Conservation (phyloP, 2,113 vertebrate genomes). For the Zosterops pallidus region DNA sequence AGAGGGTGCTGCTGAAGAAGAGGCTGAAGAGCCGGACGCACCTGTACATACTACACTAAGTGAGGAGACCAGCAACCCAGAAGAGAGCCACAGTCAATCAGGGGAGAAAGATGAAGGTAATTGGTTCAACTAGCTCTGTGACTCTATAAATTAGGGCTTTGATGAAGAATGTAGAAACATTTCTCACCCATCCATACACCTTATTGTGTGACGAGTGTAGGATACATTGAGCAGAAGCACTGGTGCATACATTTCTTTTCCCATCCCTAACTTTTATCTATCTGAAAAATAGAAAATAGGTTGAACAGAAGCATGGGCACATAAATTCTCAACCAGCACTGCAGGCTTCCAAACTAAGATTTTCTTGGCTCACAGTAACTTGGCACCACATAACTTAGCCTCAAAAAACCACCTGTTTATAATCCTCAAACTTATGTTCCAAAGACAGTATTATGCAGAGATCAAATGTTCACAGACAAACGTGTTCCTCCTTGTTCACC, state of each 20-base stretch:
- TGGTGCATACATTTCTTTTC: background rate
- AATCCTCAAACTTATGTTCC: slow-evolving; percentile 47
- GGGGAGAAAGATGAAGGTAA: slow-evolving; percentile 79
- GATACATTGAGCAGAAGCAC: background rate
- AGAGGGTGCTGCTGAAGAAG: slow-evolving; percentile 61
- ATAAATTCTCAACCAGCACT: background rate
- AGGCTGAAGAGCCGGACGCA: slow-evolving; percentile 39
- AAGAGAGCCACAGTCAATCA: slow-evolving; percentile 11
- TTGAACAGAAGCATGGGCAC: background rate
- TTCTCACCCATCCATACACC: background rate
- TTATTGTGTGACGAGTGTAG: background rate
- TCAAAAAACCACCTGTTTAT: slow-evolving; percentile 52
- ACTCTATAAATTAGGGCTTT: background rate
- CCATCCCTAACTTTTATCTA: background rate
- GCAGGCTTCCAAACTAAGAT: slow-evolving; percentile 23
- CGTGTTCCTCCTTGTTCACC: slow-evolving; percentile 21
- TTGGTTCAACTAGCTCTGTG: background rate
- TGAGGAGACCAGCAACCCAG: slow-evolving; percentile 33
- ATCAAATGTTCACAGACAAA: slow-evolving; percentile 31
- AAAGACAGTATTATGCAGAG: slow-evolving; percentile 27
- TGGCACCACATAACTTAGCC: slow-evolving; percentile 42
- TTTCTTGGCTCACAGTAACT: slow-evolving; percentile 44
- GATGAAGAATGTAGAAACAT: background rate
- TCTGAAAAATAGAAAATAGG: background rate
- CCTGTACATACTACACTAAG: background rate